Evolutionary conservation across 2,888 invertebrate genomes (phyloP), one percentile per base, ranked within the genome.

Genomic region (Pterobdella sp.): DNA sequence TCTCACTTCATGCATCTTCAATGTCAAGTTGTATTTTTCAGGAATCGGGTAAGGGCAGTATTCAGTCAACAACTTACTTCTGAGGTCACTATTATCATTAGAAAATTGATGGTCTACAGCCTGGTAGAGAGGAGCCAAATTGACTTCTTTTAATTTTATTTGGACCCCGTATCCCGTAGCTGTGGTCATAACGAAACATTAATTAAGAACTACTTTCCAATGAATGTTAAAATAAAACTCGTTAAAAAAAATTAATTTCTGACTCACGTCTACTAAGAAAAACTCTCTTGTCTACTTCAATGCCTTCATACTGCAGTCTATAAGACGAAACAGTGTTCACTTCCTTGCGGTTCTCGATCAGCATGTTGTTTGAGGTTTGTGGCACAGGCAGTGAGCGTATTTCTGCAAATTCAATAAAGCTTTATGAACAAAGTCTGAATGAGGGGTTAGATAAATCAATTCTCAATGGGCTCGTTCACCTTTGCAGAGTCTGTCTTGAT

Each of bases 1-100:
- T 18, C 26, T 31, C 32, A 82, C 82, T 79, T 79, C 76, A 70
- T 80, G 80, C 72, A 79, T 79, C 10, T 76, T 76, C 63, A 80
- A 78, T 36, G 78, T 76, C 36, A 82, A 79, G 70, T 80, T 77
- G 75, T 82, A 81, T 74, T 81, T 78, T 63, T 79, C 78, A 3
- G 83, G 82, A 0, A 82, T 77, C 1, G 82, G 82, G 70, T 78
- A 80, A 3, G 80, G 80, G 75, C 82, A 82, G 74, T 80, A 80
- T 42, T 77, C 79, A 18, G 78, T 75, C 32, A 65, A 67, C 32
- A 68, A 52, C 65, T 74, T 72, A 1, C 73, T 76, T 3, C 37
- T 68, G 70, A 75, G 75, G 3, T 73, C 76, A 29, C 76, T 74
- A 72, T 78, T 76, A 70, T 78, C 78, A 65, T 78, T 74, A 26